phyloP scores from a whole-genome alignment of 2,888 invertebrate genomes.

The Blera fallax region DNA sequence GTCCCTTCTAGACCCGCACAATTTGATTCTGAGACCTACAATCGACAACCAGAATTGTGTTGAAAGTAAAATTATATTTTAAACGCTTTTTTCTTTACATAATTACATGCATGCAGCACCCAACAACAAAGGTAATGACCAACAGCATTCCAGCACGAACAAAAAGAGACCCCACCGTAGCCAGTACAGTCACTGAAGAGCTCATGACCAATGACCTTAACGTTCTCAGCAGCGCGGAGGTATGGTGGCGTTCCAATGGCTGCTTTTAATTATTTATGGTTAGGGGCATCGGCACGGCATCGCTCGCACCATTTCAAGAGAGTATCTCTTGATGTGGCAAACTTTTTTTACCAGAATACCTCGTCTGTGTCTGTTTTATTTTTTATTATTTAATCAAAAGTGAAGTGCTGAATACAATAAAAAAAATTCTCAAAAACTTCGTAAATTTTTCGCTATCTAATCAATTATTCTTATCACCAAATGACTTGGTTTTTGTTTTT shows the following conservation, averaged over 20 bases:
- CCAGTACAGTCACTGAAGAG: constrained; percentile 5
- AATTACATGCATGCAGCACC: background rate
- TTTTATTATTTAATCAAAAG: constrained; percentile 10
- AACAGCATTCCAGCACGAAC: background rate
- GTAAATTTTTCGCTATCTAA: constrained; percentile 47
- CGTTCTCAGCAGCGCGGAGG: constrained; percentile 43
- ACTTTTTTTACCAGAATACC: constrained; percentile 7
- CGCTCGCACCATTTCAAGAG: background rate
- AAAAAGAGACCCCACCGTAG: background rate
- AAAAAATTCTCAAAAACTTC: constrained; percentile 36
- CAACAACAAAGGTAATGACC: constrained; percentile 19
- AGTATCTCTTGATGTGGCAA: background rate
- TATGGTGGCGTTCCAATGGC: constrained; percentile 53
- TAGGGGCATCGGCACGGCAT: constrained; percentile 42
- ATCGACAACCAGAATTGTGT: constrained; percentile 31
- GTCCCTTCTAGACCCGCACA: too few species aligned
- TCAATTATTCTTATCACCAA: constrained; percentile 59
- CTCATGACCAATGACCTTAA: constrained; percentile 64
- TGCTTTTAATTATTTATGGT: constrained; percentile 59
- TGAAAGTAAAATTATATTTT: constrained; percentile 45
- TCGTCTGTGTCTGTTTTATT: background rate
- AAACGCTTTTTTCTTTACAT: background rate
- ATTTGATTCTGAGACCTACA: too few species aligned
- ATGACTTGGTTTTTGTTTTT: background rate
- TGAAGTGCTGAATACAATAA: constrained; percentile 40